Base-by-base conservation (phyloP, 1,140 invertebrate genomes). In the Drosophila oshimai region DNA sequence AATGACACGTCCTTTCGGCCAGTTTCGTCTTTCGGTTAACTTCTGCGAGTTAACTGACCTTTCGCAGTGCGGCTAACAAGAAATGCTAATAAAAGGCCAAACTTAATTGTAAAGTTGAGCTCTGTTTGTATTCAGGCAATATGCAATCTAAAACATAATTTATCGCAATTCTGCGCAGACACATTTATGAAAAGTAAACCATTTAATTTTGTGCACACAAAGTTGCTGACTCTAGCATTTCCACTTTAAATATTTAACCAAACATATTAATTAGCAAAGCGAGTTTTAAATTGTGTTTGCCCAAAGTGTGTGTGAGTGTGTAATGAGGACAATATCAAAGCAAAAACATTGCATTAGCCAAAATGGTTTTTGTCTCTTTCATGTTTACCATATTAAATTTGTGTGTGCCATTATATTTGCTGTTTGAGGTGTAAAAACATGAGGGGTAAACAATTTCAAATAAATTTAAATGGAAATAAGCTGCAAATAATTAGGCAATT, bases 31-130 rank as follows among this genome's bases (percentile, higher is more conserved):
- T 65, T 83, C 45, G 62, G 44, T 61, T 86, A 46, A 72, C 36
- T 12, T 46, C 24, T 22, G 39, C 33, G 78, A 64, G 80, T 83
- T 83, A 83, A 83, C 80, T 83, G 79, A 86, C 80, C 80, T 74
- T 70, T 86, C 13, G 58, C 67, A 58, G 28, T 68, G 33, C 28
- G 45, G 44, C 61, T 28, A 33, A 65, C 60, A 50, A 65, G 26
- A 50, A 50, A 41, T 64, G 60, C 58, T 65, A 65, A 67, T 65
- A 50, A 18, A 47, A 24, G 22, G 33, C 53, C 37, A 28, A 58
- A 20, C 17, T 24, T 53, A 20, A 60, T 58, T 44, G 55, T 37
- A 53, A 34, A 29, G 34, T 51, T 53, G 36, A 53, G 22, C 36
- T 6, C 46, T 12, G 2, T 47, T 20, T 47, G 15, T 29, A 10